Base-by-base conservation (phyloP, 2,888 invertebrate genomes). In the Torymus aiolomorphi region DNA sequence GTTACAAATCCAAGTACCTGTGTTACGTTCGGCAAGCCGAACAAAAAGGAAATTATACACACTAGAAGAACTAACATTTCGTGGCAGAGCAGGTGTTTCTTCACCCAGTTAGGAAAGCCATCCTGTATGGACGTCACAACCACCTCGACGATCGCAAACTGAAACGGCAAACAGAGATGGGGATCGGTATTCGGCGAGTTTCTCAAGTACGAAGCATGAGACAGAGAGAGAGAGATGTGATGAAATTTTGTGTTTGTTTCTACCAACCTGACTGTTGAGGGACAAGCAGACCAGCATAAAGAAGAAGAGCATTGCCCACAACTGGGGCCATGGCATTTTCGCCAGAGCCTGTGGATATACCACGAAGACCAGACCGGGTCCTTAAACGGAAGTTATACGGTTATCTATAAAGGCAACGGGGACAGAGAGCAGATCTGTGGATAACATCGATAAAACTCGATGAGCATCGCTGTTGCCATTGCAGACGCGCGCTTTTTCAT, bases 61-160 rank as follows among this genome's bases (percentile, higher is more conserved):
- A 97, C 95, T 80, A 95, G 92, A 57, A 97, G 91, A 52, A 97
- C 97, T 79, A 97, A 91, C 78, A 97, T 92, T 91, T 97, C 97
- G 88, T 97, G 97, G 87, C 96, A 96, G 84, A 96, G 94, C 74
- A 97, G 92, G 87, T 94, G 93, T 84, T 93, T 95, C 86, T 95
- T 95, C 80, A 97, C 96, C 94, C 96, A 95, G 82, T 94, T 94
- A 0, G 96, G 96, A 89, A 97, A 97, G 42, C 97, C 97, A 88
- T 98, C 98, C 91, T 97, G 97, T 85, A 98, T 95, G 8, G 97
- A 96, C 2, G 97, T 97, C 2, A 97, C 96, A 2, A 98, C 96
- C 8, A 97, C 97, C 92, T 98, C 97, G 66, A 97, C 97, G 82
- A 97, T 96, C 52, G 97, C 97, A 91, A 98, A 97, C 96, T 97